phyloP scores from a whole-genome alignment of 1,140 invertebrate species.

The Drosophila subobscura region DNA sequence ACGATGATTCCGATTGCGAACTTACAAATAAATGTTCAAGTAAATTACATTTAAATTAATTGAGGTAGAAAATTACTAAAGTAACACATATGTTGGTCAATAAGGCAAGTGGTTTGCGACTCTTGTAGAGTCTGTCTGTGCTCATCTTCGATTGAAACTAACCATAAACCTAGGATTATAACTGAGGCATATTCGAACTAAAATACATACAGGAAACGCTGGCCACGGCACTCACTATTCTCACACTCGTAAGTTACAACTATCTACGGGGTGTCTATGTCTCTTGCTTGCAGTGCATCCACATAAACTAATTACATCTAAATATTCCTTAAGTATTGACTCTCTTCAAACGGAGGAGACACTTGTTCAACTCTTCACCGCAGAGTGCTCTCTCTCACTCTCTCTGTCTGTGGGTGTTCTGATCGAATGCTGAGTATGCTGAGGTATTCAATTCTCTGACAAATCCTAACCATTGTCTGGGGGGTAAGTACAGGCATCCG shows the following conservation, averaged over 20 bases:
- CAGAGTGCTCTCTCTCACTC: not conserved
- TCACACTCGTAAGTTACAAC: conserved; percentile 35
- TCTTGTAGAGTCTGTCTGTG: conserved; percentile 70
- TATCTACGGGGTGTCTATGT: conserved; percentile 17
- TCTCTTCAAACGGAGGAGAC: not conserved
- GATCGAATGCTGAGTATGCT: conserved; percentile 51
- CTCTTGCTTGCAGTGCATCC: conserved; percentile 25
- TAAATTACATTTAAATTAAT: conserved; percentile 76
- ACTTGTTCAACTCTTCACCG: conserved; percentile 1
- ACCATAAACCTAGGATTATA: conserved; percentile 58
- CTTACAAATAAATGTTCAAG: conserved; percentile 67
- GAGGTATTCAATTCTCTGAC: conserved; percentile 72
- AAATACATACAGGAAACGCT: conserved; percentile 52
- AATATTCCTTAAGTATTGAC: conserved; percentile 14
- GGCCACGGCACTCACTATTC: not conserved
- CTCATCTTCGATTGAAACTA: conserved; percentile 63
- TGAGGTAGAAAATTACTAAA: conserved; percentile 81
- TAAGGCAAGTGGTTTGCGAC: conserved; percentile 73
- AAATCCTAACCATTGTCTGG: conserved; percentile 22
- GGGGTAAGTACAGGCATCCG: conserved; percentile 52
- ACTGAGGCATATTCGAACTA: conserved; percentile 57
- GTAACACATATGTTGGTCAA: conserved; percentile 75
- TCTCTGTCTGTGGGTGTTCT: too few species aligned
- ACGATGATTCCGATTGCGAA: conserved; percentile 38
- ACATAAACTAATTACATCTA: conserved; percentile 36